phyloP scores from a whole-genome alignment of 2,113 vertebrate species.

The Saccopteryx bilineata region DNA sequence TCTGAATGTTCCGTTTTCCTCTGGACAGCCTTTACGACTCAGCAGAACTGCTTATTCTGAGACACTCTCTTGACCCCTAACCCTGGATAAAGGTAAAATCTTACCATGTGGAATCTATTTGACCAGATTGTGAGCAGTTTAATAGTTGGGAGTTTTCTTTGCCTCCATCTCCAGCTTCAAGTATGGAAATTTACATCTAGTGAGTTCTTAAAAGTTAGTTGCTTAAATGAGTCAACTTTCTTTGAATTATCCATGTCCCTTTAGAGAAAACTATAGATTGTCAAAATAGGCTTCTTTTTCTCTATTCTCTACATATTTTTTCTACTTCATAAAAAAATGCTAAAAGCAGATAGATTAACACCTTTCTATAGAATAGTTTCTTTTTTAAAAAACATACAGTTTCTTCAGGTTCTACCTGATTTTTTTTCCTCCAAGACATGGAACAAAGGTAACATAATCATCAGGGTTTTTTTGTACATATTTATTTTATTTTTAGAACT shows the following conservation, averaged over 20 bases:
- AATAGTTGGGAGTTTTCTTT: neutral
- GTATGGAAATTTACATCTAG: neutral
- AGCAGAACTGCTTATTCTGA: neutral
- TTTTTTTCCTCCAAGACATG: neutral
- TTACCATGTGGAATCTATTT: neutral
- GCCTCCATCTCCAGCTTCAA: neutral
- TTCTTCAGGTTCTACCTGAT: neutral
- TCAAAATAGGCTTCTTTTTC: neutral
- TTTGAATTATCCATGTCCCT: neutral
- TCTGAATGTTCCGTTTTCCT: neutral
- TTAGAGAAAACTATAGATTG: neutral
- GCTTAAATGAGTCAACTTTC: neutral
- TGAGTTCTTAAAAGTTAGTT: neutral
- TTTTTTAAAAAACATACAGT: neutral
- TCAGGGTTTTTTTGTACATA: neutral
- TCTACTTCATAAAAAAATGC: neutral
- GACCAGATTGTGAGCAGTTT: neutral
- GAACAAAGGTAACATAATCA: neutral
- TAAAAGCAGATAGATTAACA: neutral
- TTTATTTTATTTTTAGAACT: neutral
- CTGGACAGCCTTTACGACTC: neutral
- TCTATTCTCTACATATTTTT: neutral
- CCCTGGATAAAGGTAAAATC: too few species aligned
- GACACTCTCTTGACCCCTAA: neutral
- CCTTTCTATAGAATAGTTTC: neutral